Conservation (phyloP, 23 tunicate genomes). For the Styela plicata region DNA sequence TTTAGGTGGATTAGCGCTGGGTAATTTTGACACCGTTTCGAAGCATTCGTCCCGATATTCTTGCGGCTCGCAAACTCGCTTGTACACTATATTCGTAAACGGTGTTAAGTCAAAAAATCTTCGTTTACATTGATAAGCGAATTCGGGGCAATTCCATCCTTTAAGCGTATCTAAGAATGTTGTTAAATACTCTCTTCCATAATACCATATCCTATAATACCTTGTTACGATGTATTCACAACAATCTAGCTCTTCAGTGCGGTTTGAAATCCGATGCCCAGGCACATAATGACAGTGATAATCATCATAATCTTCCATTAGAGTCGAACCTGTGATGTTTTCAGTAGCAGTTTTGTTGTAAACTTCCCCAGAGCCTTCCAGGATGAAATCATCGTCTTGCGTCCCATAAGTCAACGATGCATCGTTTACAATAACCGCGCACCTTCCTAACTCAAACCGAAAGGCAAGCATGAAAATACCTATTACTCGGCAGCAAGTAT, state of each 20-base stretch:
- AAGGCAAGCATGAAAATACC: too few relatives aligned
- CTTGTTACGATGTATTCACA: constrained; percentile 3
- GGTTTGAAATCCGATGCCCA: not conserved
- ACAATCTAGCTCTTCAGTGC: constrained; percentile 14
- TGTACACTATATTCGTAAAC: constrained; percentile 37
- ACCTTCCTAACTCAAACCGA: not conserved
- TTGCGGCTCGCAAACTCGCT: not conserved
- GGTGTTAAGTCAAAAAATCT: constrained; percentile 32
- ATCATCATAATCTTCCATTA: not conserved
- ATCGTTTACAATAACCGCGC: too few relatives aligned
- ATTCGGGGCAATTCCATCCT: constrained; percentile 56
- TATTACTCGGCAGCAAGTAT: too few relatives aligned
- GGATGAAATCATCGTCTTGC: too few relatives aligned
- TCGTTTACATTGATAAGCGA: constrained; percentile 28
- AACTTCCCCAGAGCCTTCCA: not conserved
- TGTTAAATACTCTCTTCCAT: constrained; percentile 19
- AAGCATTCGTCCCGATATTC: not conserved
- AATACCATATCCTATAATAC: constrained; percentile 9
- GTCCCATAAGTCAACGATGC: too few relatives aligned
- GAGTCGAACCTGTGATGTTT: not conserved
- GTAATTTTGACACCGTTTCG: not conserved
- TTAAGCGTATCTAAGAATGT: constrained; percentile 25
- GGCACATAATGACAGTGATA: constrained; percentile 7
- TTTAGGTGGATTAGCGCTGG: not conserved
- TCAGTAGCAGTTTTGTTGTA: not conserved